Base-by-base conservation (phyloP, 2,797 vertebrate species). In the Moxostoma hubbsi region DNA sequence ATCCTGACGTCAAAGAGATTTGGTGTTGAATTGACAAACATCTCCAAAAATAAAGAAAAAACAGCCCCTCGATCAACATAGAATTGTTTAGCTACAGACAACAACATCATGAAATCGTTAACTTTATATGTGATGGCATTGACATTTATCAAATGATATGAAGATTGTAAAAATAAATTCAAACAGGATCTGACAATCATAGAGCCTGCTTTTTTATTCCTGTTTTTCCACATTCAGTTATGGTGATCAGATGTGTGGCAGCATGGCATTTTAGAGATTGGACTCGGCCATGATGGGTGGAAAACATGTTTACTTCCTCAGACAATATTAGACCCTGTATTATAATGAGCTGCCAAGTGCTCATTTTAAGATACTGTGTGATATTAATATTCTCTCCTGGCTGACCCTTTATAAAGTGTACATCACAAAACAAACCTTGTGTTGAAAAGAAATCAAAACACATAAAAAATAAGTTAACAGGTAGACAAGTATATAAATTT, bases 401-500 rank as follows among this genome's bases (percentile, higher is more conserved):
- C 79, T 64, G 82, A 64, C 79, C 73, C 62, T 81, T 82, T 59
- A 53, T 61, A 81, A 82, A 59, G 76, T 81, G 71, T 64, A 79
- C 68, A 80, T 81, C 81, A 84, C 85, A 75, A 71, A 80, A 72
- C 66, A 75, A 86, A 54, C 71, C 66, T 15, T 9, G 66, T 74
- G 67, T 79, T 64, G 69, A 62, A 77, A 83, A 86, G 87, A 90
- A 87, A 82, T 83, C 88, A 55, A 72, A 83, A 80, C 64, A 88
- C 89, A 86, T 70, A 85, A 90, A 92, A 94, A 93, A 94, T 94
- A 94, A 95, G 90, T 94, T 94, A 95, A 94, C 76, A 78, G 51
- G 90, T 91, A 85, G 91, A 94, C 93, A 92, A 90, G 81, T 82
- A 89, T 91, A 93, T 80, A 93, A 92, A 93, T 95, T 92, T 94